These are phyloP conservation scores for Scelioninae gen. 2 DNA, from an alignment of 2,888 invertebrate genomes.

Conservation along the genomic window DNA sequence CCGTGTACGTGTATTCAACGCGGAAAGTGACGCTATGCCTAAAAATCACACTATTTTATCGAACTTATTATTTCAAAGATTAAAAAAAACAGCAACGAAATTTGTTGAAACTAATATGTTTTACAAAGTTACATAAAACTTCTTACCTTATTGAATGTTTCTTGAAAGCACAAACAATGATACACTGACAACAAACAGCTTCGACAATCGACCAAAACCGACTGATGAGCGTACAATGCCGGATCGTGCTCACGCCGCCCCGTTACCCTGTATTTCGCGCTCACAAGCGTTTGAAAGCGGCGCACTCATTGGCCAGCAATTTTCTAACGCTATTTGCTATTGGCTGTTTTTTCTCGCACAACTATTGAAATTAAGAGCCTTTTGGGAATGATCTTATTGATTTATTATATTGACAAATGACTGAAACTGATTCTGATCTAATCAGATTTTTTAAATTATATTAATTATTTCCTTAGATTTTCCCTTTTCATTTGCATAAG, in stretches of 20 bases:
- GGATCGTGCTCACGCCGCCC: slow-evolving; percentile 24
- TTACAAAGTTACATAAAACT: not conserved
- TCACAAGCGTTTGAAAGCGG: slow-evolving; percentile 4
- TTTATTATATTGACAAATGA: slow-evolving; percentile 41
- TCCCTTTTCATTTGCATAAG: too few relatives aligned
- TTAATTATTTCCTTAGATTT: too few relatives aligned
- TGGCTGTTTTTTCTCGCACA: slow-evolving; percentile 27
- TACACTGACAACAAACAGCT: slow-evolving; percentile 1
- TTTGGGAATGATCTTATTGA: slow-evolving; percentile 33
- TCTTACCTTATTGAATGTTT: slow-evolving; percentile 9
- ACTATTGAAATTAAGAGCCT: slow-evolving; percentile 42
- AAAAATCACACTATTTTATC: slow-evolving; percentile 3
- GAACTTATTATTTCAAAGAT: not conserved
- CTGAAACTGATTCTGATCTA: slow-evolving; percentile 8
- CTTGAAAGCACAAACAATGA: slow-evolving; percentile 4
- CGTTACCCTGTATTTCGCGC: slow-evolving; percentile 14
- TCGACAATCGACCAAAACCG: slow-evolving; percentile 16
- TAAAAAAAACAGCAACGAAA: not conserved
- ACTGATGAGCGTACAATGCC: slow-evolving; percentile 16
- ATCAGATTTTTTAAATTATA: slow-evolving; percentile 7
- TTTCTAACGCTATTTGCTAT: slow-evolving; percentile 23
- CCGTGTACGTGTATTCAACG: slow-evolving; percentile 63
- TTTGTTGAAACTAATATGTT: not conserved
- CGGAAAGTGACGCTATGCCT: slow-evolving; percentile 60
- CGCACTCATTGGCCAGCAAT: slow-evolving; percentile 17